Evolutionary conservation across 2,113 vertebrate species (phyloP).

Genomic region (Pituophis catenifer): DNA sequence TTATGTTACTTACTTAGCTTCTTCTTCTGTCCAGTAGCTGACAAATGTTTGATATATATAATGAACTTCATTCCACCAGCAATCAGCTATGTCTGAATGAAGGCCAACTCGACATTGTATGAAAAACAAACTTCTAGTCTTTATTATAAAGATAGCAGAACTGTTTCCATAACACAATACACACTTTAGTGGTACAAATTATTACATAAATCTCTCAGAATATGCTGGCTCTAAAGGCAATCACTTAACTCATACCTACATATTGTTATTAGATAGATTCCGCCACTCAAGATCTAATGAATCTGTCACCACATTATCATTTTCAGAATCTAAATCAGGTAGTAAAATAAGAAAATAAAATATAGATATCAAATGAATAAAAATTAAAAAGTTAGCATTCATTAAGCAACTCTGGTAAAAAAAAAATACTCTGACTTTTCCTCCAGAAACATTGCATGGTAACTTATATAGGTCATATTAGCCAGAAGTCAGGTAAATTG

Average conservation of each 20-base stretch:
- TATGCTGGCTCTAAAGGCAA: neutral
- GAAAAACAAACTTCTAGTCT: neutral
- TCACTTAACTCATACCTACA: neutral
- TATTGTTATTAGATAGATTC: neutral
- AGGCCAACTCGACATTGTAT: neutral
- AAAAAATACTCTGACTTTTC: neutral
- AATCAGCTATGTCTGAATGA: neutral
- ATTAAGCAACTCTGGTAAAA: neutral
- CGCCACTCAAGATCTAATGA: neutral
- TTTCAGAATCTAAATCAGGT: neutral
- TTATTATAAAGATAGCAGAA: neutral
- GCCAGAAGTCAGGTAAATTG: neutral
- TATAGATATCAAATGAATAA: neutral
- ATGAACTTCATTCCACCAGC: neutral
- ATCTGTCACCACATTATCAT: neutral
- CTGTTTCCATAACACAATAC: neutral
- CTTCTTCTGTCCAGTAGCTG: neutral
- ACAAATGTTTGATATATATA: neutral
- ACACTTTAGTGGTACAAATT: neutral
- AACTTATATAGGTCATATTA: neutral
- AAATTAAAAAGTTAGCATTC: neutral
- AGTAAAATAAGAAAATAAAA: neutral
- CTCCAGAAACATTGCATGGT: neutral
- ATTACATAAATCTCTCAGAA: neutral
- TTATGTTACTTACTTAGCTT: neutral